Evolutionary conservation across 2,797 vertebrate species (phyloP).

Genomic region (Acropternis orthonyx): DNA sequence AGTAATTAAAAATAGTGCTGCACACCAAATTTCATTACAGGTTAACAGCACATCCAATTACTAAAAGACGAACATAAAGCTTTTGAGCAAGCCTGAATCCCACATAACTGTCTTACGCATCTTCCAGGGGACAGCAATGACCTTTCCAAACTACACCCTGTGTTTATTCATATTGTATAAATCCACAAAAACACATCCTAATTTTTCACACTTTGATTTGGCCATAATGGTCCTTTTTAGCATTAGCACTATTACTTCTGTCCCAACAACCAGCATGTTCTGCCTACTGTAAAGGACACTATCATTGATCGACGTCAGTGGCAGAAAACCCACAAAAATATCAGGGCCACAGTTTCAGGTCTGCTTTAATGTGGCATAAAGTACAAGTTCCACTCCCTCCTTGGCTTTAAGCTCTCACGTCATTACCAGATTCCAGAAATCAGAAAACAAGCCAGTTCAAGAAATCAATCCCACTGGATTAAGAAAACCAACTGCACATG

Average conservation of each 20-base stretch:
- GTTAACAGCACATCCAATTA: not conserved
- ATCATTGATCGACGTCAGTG: not conserved
- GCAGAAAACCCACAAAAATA: not conserved
- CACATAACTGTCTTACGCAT: not conserved
- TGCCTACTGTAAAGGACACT: not conserved
- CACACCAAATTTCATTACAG: not conserved
- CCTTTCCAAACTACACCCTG: not conserved
- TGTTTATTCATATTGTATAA: not conserved
- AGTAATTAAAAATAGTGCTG: not conserved
- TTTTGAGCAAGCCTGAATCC: not conserved
- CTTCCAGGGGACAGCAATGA: not conserved
- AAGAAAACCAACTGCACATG: not conserved
- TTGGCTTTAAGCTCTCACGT: not conserved
- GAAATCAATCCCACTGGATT: not conserved
- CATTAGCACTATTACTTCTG: not conserved
- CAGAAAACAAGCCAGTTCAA: not conserved
- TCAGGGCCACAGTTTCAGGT: not conserved
- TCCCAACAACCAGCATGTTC: fast-evolving
- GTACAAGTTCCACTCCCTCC: not conserved
- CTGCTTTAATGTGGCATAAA: not conserved
- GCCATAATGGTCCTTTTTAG: not conserved
- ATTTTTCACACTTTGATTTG: not conserved
- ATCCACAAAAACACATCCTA: not conserved
- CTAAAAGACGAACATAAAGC: not conserved
- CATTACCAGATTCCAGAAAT: not conserved